Evolutionary conservation across 2,888 invertebrate genomes (phyloP).

Genomic region (Synergus laeviventris): DNA sequence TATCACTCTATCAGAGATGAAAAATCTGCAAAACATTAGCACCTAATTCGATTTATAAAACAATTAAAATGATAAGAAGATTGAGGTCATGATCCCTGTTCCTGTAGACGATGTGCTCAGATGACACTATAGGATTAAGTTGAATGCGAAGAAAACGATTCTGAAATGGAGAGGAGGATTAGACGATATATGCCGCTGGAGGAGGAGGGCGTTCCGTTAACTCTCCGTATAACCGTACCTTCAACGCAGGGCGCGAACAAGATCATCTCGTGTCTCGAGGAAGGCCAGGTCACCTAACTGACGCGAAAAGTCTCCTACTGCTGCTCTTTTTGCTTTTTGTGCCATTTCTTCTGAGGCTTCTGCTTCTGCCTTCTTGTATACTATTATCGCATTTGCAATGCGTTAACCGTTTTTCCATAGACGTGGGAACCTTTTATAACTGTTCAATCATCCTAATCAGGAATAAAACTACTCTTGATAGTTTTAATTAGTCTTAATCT

Average conservation of each 20-base stretch:
- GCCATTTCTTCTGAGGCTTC: slow-evolving; percentile 39
- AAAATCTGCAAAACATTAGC: too few species aligned
- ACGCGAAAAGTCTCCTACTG: slow-evolving; percentile 55
- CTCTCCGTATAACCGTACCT: slow-evolving; percentile 66
- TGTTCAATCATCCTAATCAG: slow-evolving; percentile 39
- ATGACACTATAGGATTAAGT: slow-evolving; percentile 6
- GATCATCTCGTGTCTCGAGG: slow-evolving; percentile 67
- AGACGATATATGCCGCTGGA: slow-evolving; percentile 41
- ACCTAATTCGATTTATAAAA: too few species aligned
- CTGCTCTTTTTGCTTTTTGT: slow-evolving; percentile 50
- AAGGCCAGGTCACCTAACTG: slow-evolving; percentile 67
- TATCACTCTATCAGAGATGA: too few species aligned
- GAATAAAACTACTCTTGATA: slow-evolving; percentile 1
- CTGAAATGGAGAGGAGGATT: slow-evolving; percentile 45
- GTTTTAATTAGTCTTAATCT: background rate
- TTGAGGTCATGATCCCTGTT: background rate
- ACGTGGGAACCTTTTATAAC: slow-evolving; percentile 16
- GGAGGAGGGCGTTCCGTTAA: slow-evolving; percentile 60
- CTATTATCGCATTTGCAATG: slow-evolving; percentile 32
- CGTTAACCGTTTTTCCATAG: slow-evolving; percentile 33
- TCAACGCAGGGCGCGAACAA: slow-evolving; percentile 69
- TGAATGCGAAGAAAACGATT: slow-evolving; percentile 18
- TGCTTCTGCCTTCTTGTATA: slow-evolving; percentile 4
- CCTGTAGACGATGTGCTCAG: background rate
- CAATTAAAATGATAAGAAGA: too few species aligned